A percentile compares a stretch with the other conserved stretches of the same genome.
Conservation (phyloP, 2,888 invertebrate genomes). For the Caenorhabditis auriculariae region DNA sequence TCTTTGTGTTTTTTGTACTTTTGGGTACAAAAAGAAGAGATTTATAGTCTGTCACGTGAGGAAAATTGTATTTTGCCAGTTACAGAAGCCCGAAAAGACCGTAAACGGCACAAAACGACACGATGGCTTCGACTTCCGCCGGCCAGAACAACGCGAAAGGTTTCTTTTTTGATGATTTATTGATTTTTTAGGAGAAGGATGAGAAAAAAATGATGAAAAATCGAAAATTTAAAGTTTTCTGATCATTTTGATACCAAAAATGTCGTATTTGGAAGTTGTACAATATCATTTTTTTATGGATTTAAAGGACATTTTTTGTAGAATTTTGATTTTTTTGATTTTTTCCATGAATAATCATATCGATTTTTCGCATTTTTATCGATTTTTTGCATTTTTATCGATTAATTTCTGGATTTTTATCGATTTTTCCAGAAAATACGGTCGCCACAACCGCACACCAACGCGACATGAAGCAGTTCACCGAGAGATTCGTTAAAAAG, state of each 20-base stretch:
- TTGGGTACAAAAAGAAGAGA: too few relatives aligned
- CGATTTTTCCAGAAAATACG: slow-evolving; percentile 30
- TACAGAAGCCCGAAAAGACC: too few relatives aligned
- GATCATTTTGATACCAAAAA: too few relatives aligned
- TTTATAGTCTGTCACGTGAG: too few relatives aligned
- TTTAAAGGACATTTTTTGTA: too few relatives aligned
- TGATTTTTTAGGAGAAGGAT: neutral
- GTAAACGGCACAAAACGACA: neutral
- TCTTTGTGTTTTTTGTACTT: too few relatives aligned
- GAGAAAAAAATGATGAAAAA: neutral
- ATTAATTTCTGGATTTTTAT: neutral
- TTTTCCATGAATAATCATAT: neutral
- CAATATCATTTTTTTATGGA: too few relatives aligned
- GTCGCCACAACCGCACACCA: slow-evolving; percentile 23
- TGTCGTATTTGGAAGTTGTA: too few relatives aligned
- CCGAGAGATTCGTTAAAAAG: slow-evolving; percentile 46
- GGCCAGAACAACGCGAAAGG: slow-evolving; percentile 9
- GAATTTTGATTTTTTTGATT: too few relatives aligned
- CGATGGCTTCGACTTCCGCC: slow-evolving; percentile 29
- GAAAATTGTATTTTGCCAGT: too few relatives aligned
- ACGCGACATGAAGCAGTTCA: slow-evolving; percentile 37
- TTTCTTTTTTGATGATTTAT: neutral
- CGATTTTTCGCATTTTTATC: neutral
- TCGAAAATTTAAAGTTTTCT: too few relatives aligned
- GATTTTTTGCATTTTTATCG: neutral